phyloP scores from a whole-genome alignment of 2,888 invertebrate species.

The Tortricodes alternella region DNA sequence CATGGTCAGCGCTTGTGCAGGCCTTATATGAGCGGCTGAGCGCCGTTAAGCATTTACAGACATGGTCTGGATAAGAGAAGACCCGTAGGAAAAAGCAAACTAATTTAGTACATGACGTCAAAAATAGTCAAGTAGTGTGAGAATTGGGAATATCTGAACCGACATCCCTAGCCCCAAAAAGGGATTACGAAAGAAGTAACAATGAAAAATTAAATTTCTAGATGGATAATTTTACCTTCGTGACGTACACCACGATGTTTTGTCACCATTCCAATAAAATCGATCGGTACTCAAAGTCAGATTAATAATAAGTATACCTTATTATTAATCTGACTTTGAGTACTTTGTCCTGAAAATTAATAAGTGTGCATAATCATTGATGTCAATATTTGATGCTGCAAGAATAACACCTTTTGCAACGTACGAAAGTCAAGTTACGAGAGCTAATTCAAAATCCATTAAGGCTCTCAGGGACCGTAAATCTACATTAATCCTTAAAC shows the following conservation, averaged over 20 bases:
- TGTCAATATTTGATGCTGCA: constrained; percentile 6
- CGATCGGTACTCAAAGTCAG: too few relatives aligned
- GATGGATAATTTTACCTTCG: too few relatives aligned
- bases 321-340: too few relatives aligned
- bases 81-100: constrained; percentile 16
- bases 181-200: too few relatives aligned
- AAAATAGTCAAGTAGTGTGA: neutral
- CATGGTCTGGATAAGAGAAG: constrained; percentile 25
- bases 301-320: too few relatives aligned
- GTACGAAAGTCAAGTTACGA: constrained; percentile 9
- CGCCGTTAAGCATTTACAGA: constrained; percentile 11
- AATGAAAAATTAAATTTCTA: too few relatives aligned
- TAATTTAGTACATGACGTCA: neutral
- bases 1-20: constrained; percentile 19
- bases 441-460: constrained; percentile 23
- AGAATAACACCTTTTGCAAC: constrained; percentile 17
- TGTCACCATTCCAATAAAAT: neutral
- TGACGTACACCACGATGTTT: too few relatives aligned
- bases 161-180: too few relatives aligned
- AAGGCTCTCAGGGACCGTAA: constrained; percentile 19
- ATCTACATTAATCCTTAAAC: constrained; percentile 31
- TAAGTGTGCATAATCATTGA: constrained; percentile 5
- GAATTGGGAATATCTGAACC: constrained; percentile 1
- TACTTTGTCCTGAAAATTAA: neutral
- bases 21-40: constrained; percentile 19